Evolutionary conservation across 2,797 vertebrate species (phyloP), one percentile per base, ranked within the genome.

Genomic region (Chrysocyon brachyurus): DNA sequence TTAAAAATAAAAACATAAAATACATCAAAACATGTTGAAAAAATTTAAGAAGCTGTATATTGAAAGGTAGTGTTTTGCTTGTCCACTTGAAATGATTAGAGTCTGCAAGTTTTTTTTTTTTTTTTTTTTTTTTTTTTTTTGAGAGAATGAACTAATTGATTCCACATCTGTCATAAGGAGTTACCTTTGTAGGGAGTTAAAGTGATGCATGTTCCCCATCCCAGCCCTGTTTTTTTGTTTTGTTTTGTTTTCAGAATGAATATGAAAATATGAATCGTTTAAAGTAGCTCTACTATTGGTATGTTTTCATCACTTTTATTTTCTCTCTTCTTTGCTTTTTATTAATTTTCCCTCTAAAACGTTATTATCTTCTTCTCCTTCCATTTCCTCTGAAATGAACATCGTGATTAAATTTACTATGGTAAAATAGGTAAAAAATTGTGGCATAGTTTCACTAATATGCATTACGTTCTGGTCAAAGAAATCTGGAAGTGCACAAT

Each of bases 61-160:
- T 75, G 87, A 86, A 96, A 91, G 31, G 31, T 68, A 91, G 54
- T 16, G 0, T 61, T 79, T 73, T 56, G 1, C 63, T 96, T 84
- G 24, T 8, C 78, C 28, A 64, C 19, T 24, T 72, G n/a, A 87
- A 93, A 75, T 91, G 28, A 59, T 22, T 59, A 61, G 0, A 56
- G 22, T 72, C 49, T 92, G 3, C 1, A 59, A 12, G 92, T 61
- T 46, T 46, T 7, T 46, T 88, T 16, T 3, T 94, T 75, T 88
- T 78, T 77, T 72, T 36, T 36, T 40, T 40, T 88, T 16, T 94
- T 75, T 88, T 78, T 77, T 72, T 72, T 24, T 33, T 78, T 66
- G 81, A 96, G 87, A 92, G 56, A 59, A 68, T 81, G 46, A 88
- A 89, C 5, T 52, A 73, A 86, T 22, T 96, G 21, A 97, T 40